Conservation (phyloP, 2,113 vertebrate genomes). For the Thryonomys swinderianus region DNA sequence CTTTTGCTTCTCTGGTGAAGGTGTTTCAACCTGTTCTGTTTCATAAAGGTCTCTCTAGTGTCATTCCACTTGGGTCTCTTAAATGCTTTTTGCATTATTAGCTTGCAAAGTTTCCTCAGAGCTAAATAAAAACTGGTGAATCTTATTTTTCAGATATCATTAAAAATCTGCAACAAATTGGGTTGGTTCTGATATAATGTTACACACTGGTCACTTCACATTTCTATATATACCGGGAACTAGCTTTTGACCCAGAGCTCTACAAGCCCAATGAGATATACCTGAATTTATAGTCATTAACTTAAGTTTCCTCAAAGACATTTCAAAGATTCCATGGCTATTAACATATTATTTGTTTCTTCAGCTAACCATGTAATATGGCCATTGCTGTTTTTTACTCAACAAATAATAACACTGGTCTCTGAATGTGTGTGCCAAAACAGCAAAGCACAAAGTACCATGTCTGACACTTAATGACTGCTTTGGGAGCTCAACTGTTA, state of each 20-base stretch:
- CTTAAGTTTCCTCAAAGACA: slow-evolving; percentile 27
- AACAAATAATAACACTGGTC: background rate
- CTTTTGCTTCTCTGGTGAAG: background rate
- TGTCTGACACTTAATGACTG: background rate
- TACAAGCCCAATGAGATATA: background rate
- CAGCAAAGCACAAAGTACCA: background rate
- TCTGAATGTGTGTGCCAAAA: background rate
- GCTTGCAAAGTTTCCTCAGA: slow-evolving; percentile 10
- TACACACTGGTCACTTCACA: background rate
- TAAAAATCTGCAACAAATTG: slow-evolving; percentile 48
- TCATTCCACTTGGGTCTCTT: background rate
- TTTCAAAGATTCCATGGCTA: slow-evolving; percentile 38
- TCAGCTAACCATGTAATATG: slow-evolving; percentile 13
- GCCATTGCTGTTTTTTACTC: background rate
- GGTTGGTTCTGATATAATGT: slow-evolving; percentile 18
- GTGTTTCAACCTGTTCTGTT: slow-evolving; percentile 49
- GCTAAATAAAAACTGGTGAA: slow-evolving; percentile 12
- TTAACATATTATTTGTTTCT: slow-evolving; percentile 7
- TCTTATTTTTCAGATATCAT: slow-evolving; percentile 47
- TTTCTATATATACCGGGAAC: background rate
- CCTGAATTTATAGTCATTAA: background rate
- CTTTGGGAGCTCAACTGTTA: background rate
- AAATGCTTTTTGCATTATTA: slow-evolving; percentile 28
- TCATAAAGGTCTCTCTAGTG: slow-evolving; percentile 20
- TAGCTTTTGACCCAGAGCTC: background rate